Evolutionary conservation across 2,888 invertebrate species (phyloP), one percentile per base, ranked within the genome.

Genomic region (Eupeodes latifasciatus): DNA sequence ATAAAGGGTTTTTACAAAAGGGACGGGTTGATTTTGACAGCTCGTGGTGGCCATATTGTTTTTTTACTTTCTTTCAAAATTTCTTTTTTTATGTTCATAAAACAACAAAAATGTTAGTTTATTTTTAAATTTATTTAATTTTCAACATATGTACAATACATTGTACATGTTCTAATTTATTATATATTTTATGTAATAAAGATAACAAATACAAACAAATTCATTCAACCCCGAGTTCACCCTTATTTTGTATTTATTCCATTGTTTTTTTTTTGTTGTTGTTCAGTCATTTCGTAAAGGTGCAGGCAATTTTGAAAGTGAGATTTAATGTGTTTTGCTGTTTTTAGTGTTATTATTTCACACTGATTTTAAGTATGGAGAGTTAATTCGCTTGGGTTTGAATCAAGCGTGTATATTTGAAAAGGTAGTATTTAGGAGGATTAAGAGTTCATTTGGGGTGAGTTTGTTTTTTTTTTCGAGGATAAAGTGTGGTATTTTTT

Each of bases 281-380:
- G 11, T 44, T 55, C 16, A 40, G 5, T 16, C 51, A 27, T 44
- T 12, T 27, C 66, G 80, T 59, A 59, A 7, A 59, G 57, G 11
- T 11, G 69, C 12, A 44, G 62, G 49, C 14, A 53, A 44, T 64
- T 81, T 81, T n/a, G 71, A 77, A 85, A 85, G 76, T 85, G 85
- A 66, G 64, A 47, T 19, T 64, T 44, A 64, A 64, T 64, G 47
- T 64, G 64, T 64, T 64, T 44, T 19, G 47, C 61, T 64, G 64
- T 19, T 64, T 64, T 44, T 19, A 19, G 12, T 64, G 64, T 47
- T 47, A 27, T 64, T 19, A 5, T 40, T 64, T 44, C 34, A 59
- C 64, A 64, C 64, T 64, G 12, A 47, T 44, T 44, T 64, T 27
- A 3, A 2, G 3, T 27, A 27, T 3, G 27, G 44, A 16, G 62